A percentile compares a stretch with the other conserved stretches of the same genome.
Evolutionary conservation across 2,888 invertebrate genomes (phyloP).

Genomic region (Atrina japonica): DNA sequence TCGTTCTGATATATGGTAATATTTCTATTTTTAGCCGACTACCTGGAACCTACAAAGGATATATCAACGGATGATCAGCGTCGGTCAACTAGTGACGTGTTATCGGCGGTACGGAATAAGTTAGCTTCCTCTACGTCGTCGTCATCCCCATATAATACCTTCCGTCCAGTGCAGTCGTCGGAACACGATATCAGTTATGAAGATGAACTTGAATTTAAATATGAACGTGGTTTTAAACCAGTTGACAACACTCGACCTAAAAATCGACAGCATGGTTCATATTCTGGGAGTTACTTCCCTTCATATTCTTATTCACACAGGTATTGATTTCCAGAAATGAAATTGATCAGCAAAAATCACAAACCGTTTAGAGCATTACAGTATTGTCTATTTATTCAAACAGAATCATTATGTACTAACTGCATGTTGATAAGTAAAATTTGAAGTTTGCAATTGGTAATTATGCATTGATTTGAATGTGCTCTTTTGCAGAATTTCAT

Average conservation of each 20-base stretch:
- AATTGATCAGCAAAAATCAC: too few relatives aligned
- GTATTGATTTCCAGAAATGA: conserved; percentile 10
- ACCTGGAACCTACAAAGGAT: conserved; percentile 37
- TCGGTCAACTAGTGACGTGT: conserved; percentile 55
- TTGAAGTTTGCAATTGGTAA: too few relatives aligned
- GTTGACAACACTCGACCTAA: conserved; percentile 63
- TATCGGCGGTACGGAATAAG: conserved; percentile 65
- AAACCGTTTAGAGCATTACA: too few relatives aligned
- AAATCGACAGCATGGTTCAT: conserved; percentile 34
- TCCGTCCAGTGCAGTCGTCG: conserved; percentile 50
- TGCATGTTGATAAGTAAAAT: too few relatives aligned
- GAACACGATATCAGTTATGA: conserved; percentile 66
- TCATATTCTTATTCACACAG: conserved; percentile 30
- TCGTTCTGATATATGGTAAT: too few relatives aligned
- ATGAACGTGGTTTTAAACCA: conserved; percentile 65
- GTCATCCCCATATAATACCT: conserved; percentile 50
- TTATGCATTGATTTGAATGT: too few relatives aligned
- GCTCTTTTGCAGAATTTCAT: too few relatives aligned
- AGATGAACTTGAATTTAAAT: conserved; percentile 67
- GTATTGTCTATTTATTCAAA: too few relatives aligned
- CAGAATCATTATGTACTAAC: too few relatives aligned
- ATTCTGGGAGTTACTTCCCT: conserved; percentile 28
- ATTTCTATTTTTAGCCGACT: conserved; percentile 12
- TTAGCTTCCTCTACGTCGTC: conserved; percentile 52
- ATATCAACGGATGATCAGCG: conserved; percentile 15